Base-by-base conservation (phyloP, 2,888 invertebrate species). In the Doris montereyensis region DNA sequence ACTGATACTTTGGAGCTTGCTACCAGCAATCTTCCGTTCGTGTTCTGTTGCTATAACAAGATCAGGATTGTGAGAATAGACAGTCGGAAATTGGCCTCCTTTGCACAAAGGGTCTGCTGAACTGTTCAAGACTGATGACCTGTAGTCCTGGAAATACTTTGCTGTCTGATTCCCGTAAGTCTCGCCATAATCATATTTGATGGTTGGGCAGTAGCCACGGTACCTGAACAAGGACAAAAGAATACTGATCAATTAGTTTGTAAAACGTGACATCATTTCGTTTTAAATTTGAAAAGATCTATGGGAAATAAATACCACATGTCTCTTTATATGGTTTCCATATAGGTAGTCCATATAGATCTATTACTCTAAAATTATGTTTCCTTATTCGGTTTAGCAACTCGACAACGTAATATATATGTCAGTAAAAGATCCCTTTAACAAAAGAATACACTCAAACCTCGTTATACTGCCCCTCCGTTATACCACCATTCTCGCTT, bases 151-250 rank as follows among this genome's bases (percentile, higher is more conserved):
- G 85, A 92, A 91, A 82, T 92, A 90, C 82, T 91, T 91, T 58
- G 86, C 82, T n/a, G 91, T 90, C 21, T 89, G 88, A 81, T 90
- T 90, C 35, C 91, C 91, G 85, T 90, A 92, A 26, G 91, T 91
- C 81, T 92, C 91, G n/a, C 91, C 91, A 85, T 90, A 91, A 81
- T 91, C 91, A 87, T 88, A 92, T 81, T 91, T 91, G 76, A 88
- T 87, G 17, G 91, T 90, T 57, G 91, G 91, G 74, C 91, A 90
- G 83, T 91, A 89, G 5, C 91, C 91, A 57, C 88, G 84, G 78
- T 91, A 91, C 68, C 91, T 91, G 82, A 1, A 83, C n/a, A n/a
- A n/a, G 83, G 13, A 70, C 71, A 76, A 52, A 41, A 24, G 24
- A 32, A 34, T 17, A 8, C 4, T 26, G 8, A 77, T 17, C 30